Evolutionary conservation across 2,113 vertebrate species (phyloP).

Genomic region (Muntiacus reevesi): DNA sequence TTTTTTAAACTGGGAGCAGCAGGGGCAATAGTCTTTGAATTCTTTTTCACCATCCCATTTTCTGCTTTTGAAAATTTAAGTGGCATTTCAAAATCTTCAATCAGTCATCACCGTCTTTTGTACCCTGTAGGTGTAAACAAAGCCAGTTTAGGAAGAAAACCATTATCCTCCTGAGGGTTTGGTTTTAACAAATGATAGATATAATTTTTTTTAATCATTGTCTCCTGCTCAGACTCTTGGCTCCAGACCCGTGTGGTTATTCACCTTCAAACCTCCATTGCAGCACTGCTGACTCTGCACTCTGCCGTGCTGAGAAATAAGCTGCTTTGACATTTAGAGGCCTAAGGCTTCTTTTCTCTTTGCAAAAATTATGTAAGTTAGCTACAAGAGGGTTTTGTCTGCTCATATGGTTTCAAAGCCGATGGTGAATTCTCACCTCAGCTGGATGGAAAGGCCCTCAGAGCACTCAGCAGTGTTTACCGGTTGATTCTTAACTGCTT

Average conservation of each 20-base stretch:
- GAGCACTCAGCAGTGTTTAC: constrained; percentile 67
- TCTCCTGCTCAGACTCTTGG: constrained; percentile 34
- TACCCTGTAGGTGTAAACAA: background rate
- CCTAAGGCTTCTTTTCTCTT: constrained; percentile 76
- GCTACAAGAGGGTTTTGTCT: constrained; percentile 46
- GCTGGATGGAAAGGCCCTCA: constrained; percentile 53
- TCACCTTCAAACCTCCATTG: constrained; percentile 46
- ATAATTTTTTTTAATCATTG: background rate
- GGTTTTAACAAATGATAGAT: constrained; percentile 49
- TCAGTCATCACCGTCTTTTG: background rate
- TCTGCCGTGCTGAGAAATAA: constrained; percentile 66
- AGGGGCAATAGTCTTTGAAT: background rate
- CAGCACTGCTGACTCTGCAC: constrained; percentile 67
- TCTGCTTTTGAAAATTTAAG: constrained; percentile 30
- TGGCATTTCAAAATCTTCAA: background rate
- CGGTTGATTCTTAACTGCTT: constrained; percentile 61
- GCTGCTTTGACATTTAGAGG: constrained; percentile 65
- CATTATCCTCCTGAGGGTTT: constrained; percentile 26
- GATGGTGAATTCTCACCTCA: constrained; percentile 74
- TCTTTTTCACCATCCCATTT: constrained; percentile 21
- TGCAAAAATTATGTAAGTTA: constrained; percentile 71
- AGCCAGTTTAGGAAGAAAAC: constrained; percentile 65
- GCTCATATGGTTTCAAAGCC: constrained; percentile 67
- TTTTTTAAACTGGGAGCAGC: background rate
- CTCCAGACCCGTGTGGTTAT: constrained; percentile 38